Evolutionary conservation across 2,113 vertebrate genomes (phyloP).

Genomic region (Mormyrus iriodes): DNA sequence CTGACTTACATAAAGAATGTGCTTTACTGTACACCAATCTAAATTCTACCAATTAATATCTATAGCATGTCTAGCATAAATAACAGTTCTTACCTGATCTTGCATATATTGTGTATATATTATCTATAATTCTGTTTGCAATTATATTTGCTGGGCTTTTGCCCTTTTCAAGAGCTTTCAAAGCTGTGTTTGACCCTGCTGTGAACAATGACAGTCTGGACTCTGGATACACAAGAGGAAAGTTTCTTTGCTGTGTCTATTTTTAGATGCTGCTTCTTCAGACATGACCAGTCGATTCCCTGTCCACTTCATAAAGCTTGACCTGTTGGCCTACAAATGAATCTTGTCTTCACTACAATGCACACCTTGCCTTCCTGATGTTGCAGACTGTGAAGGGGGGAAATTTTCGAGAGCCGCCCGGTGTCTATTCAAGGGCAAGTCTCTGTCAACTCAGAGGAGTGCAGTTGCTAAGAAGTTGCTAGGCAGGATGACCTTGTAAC

Average conservation of each 20-base stretch:
- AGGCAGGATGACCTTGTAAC: slow-evolving; percentile 16
- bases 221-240: neutral
- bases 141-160: neutral
- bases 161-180: neutral
- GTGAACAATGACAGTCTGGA: neutral
- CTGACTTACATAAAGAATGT: neutral
- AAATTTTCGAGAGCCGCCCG: neutral
- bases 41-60: neutral
- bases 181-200: neutral
- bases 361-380: neutral
- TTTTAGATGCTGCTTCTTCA: slow-evolving; percentile 5
- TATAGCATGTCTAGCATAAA: neutral
- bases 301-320: slow-evolving; percentile 19
- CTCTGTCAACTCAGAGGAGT: neutral
- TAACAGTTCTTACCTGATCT: neutral
- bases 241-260: neutral
- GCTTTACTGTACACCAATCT: neutral
- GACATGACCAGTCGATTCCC: slow-evolving; percentile 16
- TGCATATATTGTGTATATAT: neutral
- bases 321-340: slow-evolving; percentile 25
- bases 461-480: slow-evolving; percentile 8
- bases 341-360: slow-evolving; percentile 11
- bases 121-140: neutral
- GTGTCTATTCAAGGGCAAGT: slow-evolving; percentile 11
- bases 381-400: neutral